Evolutionary conservation across 2,888 invertebrate species (phyloP).

Genomic region (Tachina lurida): DNA sequence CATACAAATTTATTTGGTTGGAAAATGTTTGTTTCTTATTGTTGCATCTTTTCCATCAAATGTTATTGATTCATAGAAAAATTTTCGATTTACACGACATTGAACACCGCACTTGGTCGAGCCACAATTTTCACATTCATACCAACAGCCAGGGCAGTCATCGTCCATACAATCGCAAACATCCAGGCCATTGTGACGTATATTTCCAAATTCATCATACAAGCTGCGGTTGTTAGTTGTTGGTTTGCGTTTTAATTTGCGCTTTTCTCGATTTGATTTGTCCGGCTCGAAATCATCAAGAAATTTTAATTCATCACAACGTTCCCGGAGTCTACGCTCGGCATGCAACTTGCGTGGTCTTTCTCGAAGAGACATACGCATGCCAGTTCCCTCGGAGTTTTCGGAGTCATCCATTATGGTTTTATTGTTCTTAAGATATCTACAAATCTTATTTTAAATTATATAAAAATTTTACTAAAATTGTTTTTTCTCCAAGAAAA

Average conservation of each 20-base stretch:
- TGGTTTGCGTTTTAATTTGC: conserved; percentile 87
- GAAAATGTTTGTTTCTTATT: conserved; percentile 76
- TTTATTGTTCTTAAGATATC: neutral
- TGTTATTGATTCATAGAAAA: conserved; percentile 90
- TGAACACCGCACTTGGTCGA: conserved; percentile 91
- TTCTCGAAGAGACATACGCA: conserved; percentile 76
- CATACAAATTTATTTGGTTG: conserved; percentile 50
- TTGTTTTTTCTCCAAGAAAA: conserved; percentile 4
- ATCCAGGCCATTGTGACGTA: conserved; percentile 87
- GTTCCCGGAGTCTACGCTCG: conserved; percentile 73
- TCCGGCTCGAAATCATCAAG: conserved; percentile 90
- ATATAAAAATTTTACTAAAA: neutral
- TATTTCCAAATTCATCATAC: conserved; percentile 89
- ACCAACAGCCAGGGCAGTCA: conserved; percentile 93
- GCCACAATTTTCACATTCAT: conserved; percentile 88
- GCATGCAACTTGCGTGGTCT: conserved; percentile 74
- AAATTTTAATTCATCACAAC: conserved; percentile 77
- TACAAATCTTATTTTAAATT: neutral
- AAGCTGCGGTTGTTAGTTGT: conserved; percentile 75
- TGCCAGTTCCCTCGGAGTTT: conserved; percentile 67
- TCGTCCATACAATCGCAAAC: conserved; percentile 93
- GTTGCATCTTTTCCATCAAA: conserved; percentile 89
- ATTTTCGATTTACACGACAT: conserved; percentile 90
- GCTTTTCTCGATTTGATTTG: conserved; percentile 89
- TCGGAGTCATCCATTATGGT: conserved; percentile 74